phyloP scores from a whole-genome alignment of 1,140 invertebrate genomes.

The Meloidogyne chitwoodi region DNA sequence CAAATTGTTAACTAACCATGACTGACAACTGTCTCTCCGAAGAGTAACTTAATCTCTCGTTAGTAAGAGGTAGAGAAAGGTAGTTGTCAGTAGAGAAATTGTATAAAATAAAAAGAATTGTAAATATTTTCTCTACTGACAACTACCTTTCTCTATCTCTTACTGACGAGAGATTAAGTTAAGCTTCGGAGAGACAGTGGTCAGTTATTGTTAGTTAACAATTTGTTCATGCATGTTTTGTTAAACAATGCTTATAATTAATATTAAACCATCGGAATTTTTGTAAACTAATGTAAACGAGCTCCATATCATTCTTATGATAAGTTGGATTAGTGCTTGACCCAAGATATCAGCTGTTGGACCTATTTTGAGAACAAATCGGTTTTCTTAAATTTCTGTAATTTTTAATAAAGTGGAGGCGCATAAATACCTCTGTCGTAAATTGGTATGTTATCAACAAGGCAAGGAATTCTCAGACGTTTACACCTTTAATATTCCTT shows the following conservation, averaged over 20 bases:
- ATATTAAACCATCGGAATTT: conserved; percentile 31
- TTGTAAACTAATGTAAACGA: conserved; percentile 53
- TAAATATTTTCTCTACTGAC: no score
- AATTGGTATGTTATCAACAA: conserved; percentile 22
- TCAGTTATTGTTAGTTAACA: conserved; percentile 1
- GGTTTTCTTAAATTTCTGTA: conserved; percentile 37
- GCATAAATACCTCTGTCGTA: background rate
- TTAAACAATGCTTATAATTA: conserved; percentile 18
- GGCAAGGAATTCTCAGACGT: conserved; percentile 52
- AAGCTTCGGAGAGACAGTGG: no score
- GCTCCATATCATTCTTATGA: conserved; percentile 45
- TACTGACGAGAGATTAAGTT: no score
- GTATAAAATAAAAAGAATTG: no score
- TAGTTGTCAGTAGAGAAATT: no score
- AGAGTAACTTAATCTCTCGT: no score
- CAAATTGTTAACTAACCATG: no score
- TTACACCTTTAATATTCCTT: conserved; percentile 41
- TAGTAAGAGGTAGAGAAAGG: no score
- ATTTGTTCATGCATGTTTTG: background rate
- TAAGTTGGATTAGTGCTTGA: conserved; percentile 41
- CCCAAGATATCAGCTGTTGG: conserved; percentile 35
- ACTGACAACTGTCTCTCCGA: no score
- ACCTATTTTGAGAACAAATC: conserved; percentile 48
- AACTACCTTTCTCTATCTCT: no score
- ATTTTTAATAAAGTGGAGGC: no score